Evolutionary conservation across 2,888 invertebrate species (phyloP).

Genomic region (Nomada ferruginata): DNA sequence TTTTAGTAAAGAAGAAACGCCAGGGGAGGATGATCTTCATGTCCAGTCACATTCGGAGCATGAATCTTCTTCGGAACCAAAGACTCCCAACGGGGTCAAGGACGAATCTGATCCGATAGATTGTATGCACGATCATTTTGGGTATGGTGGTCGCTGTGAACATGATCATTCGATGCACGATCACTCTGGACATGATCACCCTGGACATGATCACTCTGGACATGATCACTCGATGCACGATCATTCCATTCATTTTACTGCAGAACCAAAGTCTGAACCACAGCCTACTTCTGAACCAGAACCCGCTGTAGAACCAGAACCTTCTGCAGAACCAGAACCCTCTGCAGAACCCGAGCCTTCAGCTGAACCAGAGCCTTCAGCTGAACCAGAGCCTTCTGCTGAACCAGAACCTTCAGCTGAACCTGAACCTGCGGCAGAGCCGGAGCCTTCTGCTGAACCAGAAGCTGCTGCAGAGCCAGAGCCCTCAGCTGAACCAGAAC

Average conservation of each 20-base stretch:
- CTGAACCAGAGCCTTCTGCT: slow-evolving; percentile 41
- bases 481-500: slow-evolving; percentile 35
- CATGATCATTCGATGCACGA: slow-evolving; percentile 44
- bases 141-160: slow-evolving; percentile 28
- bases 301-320: slow-evolving; percentile 1
- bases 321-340: neutral
- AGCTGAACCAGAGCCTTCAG: neutral
- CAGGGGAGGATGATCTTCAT: neutral
- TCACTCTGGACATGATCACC: slow-evolving; percentile 23
- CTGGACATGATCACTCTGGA: neutral
- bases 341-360: neutral
- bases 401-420: slow-evolving; percentile 41
- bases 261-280: slow-evolving; percentile 21
- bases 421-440: slow-evolving; percentile 48
- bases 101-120: slow-evolving; percentile 24
- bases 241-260: slow-evolving; percentile 23
- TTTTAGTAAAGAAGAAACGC: slow-evolving; percentile 35
- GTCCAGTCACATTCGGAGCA: slow-evolving; percentile 27
- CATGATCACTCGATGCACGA: slow-evolving; percentile 35
- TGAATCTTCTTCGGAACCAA: neutral
- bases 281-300: slow-evolving; percentile 1
- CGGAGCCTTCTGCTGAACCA: slow-evolving; percentile 45
- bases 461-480: slow-evolving; percentile 16
- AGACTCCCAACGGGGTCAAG: slow-evolving; percentile 13
- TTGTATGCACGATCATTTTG: slow-evolving; percentile 46